Conservation (phyloP, 2,888 invertebrate genomes). For the Drosophila fulvimacula region DNA sequence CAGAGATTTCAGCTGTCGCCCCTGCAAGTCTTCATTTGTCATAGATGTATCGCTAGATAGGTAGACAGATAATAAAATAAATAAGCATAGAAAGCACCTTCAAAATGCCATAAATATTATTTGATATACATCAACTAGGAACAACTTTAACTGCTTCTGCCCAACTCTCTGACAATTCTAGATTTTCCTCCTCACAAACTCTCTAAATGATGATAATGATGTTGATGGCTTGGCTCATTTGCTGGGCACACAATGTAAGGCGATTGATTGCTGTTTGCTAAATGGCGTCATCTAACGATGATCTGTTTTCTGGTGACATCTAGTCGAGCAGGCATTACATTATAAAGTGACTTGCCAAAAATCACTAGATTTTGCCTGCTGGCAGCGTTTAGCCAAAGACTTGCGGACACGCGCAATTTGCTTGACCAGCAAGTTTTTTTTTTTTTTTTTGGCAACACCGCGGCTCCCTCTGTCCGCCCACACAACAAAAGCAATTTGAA, state of each 20-base stretch:
- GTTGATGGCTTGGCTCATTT: background rate
- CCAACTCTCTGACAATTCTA: no score
- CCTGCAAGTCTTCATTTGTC: background rate
- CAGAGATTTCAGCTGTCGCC: background rate
- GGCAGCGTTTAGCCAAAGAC: conserved; percentile 22
- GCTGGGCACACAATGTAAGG: conserved; percentile 10
- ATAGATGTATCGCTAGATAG: background rate
- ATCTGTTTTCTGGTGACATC: conserved; percentile 27
- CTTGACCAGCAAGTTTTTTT: conserved; percentile 14
- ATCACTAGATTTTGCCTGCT: conserved; percentile 16
- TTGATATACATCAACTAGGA: background rate
- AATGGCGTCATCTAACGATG: conserved; percentile 14
- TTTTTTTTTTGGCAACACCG: conserved; percentile 34
- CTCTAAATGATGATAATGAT: background rate
- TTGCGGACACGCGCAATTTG: conserved; percentile 51
- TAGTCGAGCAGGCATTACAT: conserved; percentile 13
- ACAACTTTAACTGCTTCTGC: no score
- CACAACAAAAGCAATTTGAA: conserved; percentile 41
- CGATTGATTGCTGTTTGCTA: conserved; percentile 5
- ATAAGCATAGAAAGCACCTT: background rate
- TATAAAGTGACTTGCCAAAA: conserved; percentile 37
- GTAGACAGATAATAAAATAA: no score
- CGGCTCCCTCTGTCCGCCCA: conserved; percentile 24
- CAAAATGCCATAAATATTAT: background rate
- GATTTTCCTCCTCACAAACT: no score